Evolutionary conservation across 2,888 invertebrate genomes (phyloP).

Genomic region (Coenonympha glycerion): DNA sequence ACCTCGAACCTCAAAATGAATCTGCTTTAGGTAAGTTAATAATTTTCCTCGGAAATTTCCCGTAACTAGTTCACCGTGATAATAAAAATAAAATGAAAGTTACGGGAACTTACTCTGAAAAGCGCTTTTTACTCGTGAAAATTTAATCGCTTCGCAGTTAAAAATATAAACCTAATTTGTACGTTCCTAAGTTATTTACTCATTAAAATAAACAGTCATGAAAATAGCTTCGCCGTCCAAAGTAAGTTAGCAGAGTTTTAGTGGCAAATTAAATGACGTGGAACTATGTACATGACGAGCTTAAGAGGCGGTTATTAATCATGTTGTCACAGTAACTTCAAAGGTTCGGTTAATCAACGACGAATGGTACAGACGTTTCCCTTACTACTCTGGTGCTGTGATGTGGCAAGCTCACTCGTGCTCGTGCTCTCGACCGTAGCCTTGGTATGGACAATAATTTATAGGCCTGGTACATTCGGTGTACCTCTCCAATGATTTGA

Average conservation of each 20-base stretch:
- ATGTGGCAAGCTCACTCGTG: neutral
- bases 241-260: neutral
- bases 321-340: conserved; percentile 51
- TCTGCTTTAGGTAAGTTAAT: too few relatives aligned
- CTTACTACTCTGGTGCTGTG: neutral
- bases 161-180: too few relatives aligned
- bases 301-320: conserved; percentile 67
- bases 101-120: too few relatives aligned
- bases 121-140: too few relatives aligned
- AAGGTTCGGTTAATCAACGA: conserved; percentile 68
- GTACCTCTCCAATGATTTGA: too few relatives aligned
- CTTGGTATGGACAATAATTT: neutral
- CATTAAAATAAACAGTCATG: neutral
- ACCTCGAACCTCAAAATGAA: too few relatives aligned
- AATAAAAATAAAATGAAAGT: too few relatives aligned
- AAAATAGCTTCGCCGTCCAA: neutral
- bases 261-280: neutral
- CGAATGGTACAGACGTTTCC: conserved; percentile 55
- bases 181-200: too few relatives aligned
- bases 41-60: too few relatives aligned
- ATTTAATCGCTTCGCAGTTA: too few relatives aligned
- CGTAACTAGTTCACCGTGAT: too few relatives aligned
- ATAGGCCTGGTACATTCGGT: too few relatives aligned
- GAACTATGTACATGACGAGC: conserved; percentile 2
- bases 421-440: neutral